Conservation (phyloP, 2,113 vertebrate genomes). For the Vimba vimba region DNA sequence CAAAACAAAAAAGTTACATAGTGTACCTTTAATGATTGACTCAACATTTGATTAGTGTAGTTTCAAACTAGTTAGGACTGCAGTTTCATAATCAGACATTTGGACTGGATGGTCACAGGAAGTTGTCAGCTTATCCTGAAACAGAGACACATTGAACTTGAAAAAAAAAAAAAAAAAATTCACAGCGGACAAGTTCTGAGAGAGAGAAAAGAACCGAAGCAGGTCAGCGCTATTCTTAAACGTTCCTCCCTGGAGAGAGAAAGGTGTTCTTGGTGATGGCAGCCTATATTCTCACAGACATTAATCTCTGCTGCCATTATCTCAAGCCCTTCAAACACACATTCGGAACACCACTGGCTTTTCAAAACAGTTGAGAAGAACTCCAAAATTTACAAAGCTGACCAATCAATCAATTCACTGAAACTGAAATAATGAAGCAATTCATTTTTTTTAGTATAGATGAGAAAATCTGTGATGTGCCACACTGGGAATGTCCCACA, state of each 20-base stretch:
- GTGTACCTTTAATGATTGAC: background rate
- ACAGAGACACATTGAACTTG: background rate
- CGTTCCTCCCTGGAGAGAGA: background rate
- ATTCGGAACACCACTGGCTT: slow-evolving; percentile 2
- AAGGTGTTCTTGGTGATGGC: slow-evolving; percentile 37
- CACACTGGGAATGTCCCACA: background rate
- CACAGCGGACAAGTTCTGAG: slow-evolving; percentile 10
- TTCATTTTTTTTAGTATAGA: background rate
- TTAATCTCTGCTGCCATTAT: slow-evolving; percentile 40
- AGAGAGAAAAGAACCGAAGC: slow-evolving; percentile 22
- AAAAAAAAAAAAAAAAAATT: no score
- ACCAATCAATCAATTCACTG: background rate
- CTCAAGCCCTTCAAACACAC: slow-evolving; percentile 40
- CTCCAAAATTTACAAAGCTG: background rate
- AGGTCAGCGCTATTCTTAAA: slow-evolving; percentile 44
- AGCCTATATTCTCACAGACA: slow-evolving; percentile 50
- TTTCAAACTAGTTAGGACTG: background rate
- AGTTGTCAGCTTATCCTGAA: background rate
- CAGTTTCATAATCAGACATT: background rate
- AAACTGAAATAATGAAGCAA: background rate
- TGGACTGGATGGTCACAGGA: background rate
- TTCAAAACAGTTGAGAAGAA: slow-evolving; percentile 9
- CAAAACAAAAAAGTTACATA: no score
- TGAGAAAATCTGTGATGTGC: background rate
- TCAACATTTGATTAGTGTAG: background rate